Percentiles rank a stretch among this genome's conserved stretches.
Evolutionary conservation across 2,888 invertebrate species (phyloP).

Genomic region (Stenoptilia bipunctidactyla): DNA sequence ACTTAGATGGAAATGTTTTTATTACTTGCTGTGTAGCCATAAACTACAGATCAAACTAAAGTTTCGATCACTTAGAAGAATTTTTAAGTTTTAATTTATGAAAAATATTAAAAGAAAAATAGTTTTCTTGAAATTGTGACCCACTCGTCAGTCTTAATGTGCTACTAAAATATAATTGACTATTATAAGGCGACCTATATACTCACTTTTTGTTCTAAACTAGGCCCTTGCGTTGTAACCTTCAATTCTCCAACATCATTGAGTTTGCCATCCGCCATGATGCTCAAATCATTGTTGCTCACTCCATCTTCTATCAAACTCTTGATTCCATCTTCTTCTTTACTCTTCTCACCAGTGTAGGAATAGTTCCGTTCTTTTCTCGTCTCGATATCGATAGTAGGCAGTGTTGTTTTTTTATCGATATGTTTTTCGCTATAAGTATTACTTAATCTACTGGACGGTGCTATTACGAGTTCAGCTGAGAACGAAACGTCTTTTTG

Average conservation of each 20-base stretch:
- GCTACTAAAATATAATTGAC: too few species aligned
- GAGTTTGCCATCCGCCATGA: constrained; percentile 45
- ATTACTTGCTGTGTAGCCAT: too few species aligned
- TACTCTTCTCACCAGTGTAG: constrained; percentile 47
- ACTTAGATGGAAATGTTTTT: too few species aligned
- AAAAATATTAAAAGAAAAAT: too few species aligned
- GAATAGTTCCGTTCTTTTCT: constrained; percentile 29
- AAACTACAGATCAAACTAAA: too few species aligned
- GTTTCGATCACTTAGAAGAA: too few species aligned
- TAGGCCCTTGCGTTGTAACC: constrained; percentile 73
- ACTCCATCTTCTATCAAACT: constrained; percentile 60
- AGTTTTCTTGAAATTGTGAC: too few species aligned
- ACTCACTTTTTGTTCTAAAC: constrained; percentile 76
- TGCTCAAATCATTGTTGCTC: constrained; percentile 50
- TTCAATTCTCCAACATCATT: constrained; percentile 28
- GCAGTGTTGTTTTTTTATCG: constrained; percentile 25
- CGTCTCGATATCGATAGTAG: constrained; percentile 22
- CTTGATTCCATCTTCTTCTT: constrained; percentile 49
- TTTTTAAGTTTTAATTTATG: too few species aligned
- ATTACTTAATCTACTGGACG: constrained; percentile 61
- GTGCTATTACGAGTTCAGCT: constrained; percentile 75
- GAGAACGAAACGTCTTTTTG: constrained; percentile 85
- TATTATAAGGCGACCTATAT: too few species aligned
- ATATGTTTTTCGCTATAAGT: constrained; percentile 31
- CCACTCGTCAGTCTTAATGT: too few species aligned